Conservation (phyloP, 2,797 vertebrate species). For the Sphaeramia orbicularis region DNA sequence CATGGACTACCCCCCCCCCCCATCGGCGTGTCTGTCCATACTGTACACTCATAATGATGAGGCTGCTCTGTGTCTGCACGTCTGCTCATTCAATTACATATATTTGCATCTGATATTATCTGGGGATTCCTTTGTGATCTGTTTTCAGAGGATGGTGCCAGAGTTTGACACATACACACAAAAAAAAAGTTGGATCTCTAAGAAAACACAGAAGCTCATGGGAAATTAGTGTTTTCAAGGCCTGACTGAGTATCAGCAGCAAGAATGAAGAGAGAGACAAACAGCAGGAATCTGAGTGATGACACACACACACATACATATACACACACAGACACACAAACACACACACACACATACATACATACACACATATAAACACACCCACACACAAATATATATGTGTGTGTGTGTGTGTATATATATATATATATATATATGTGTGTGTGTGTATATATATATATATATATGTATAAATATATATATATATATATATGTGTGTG, state of each 20-base stretch:
- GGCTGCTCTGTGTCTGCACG: slow-evolving; percentile 28
- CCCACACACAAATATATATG: too few relatives aligned
- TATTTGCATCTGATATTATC: slow-evolving; percentile 65
- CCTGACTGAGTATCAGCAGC: slow-evolving; percentile 62
- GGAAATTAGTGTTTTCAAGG: slow-evolving; percentile 79
- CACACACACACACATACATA: too few relatives aligned
- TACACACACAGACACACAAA: slow-evolving; percentile 3
- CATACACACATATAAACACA: too few relatives aligned
- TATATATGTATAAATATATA: too few relatives aligned
- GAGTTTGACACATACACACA: slow-evolving; percentile 26
- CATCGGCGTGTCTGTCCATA: slow-evolving; percentile 9
- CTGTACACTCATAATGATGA: slow-evolving; percentile 41
- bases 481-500: too few relatives aligned
- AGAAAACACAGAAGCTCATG: slow-evolving; percentile 66
- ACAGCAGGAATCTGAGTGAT: slow-evolving; percentile 44
- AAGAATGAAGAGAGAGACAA: slow-evolving; percentile 40
- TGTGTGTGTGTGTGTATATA: too few relatives aligned
- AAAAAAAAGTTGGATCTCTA: slow-evolving; percentile 45
- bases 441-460: too few relatives aligned
- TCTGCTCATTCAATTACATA: slow-evolving; percentile 67
- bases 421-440: too few relatives aligned
- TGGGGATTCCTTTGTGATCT: slow-evolving; percentile 40
- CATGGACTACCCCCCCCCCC: not conserved
- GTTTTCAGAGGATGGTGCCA: slow-evolving; percentile 26
- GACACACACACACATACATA: slow-evolving; percentile 14